phyloP scores from a whole-genome alignment of 2,113 vertebrate species.

The Amphilophus citrinellus region DNA sequence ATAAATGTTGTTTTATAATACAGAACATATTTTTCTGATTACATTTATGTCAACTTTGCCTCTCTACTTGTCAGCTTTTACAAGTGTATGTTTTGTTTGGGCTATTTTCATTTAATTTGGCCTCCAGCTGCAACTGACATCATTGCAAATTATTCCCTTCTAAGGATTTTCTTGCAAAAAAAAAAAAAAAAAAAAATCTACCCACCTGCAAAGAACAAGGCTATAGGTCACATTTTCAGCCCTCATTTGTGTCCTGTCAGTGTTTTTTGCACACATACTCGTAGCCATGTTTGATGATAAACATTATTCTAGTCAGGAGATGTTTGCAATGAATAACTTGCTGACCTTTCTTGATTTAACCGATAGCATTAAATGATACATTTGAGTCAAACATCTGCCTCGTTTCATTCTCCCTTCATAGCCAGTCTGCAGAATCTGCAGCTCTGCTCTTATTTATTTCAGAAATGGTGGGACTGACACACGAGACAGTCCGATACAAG shows the following conservation, averaged over 20 bases:
- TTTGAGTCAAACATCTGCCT: not conserved
- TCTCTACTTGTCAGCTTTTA: not conserved
- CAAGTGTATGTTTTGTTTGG: not conserved
- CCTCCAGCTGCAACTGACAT: not conserved
- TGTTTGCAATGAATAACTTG: not conserved
- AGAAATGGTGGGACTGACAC: constrained; percentile 31
- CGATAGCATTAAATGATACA: not conserved
- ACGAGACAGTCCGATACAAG: constrained; percentile 29
- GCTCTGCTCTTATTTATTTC: constrained; percentile 49
- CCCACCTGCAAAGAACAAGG: not conserved
- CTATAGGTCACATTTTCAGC: not conserved
- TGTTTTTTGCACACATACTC: constrained; percentile 28
- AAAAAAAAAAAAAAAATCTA: not conserved
- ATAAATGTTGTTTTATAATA: constrained; percentile 47
- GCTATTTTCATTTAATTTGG: not conserved
- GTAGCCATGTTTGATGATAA: constrained; percentile 13
- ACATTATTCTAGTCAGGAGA: not conserved
- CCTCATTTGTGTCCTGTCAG: not conserved
- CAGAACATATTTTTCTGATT: not conserved
- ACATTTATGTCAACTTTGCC: not conserved
- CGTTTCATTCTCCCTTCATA: not conserved
- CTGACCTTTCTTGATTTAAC: not conserved
- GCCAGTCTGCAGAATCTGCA: constrained; percentile 4
- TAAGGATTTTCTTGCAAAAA: not conserved
- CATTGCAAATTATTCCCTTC: not conserved